Percentiles rank a stretch among this genome's conserved stretches.
Evolutionary conservation across 2,888 invertebrate species (phyloP).

Genomic region (Hemicrepidius hirtus): DNA sequence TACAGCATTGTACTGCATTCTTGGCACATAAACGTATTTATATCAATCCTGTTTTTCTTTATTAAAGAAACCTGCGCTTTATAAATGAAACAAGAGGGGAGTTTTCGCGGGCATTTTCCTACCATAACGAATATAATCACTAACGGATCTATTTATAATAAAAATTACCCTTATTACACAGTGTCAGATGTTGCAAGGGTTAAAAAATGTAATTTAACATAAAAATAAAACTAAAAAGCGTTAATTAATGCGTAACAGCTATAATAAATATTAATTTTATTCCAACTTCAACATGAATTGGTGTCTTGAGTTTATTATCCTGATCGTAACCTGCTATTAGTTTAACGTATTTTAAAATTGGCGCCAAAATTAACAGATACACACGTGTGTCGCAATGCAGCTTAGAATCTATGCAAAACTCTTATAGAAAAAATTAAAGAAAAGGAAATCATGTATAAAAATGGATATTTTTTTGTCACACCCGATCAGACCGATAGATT

Average conservation of each 20-base stretch:
- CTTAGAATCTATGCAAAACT: no score
- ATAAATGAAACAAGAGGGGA: conserved; percentile 17
- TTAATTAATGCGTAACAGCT: neutral
- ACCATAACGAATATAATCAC: neutral
- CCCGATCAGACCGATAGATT: no score
- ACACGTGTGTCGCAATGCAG: no score
- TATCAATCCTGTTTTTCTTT: conserved; percentile 23
- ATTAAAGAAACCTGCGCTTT: neutral
- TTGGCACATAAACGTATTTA: neutral
- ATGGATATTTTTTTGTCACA: no score
- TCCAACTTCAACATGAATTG: neutral
- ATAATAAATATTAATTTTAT: conserved; percentile 1
- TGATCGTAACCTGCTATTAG: no score
- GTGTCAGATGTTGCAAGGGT: neutral
- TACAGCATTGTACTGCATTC: neutral
- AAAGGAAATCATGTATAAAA: no score
- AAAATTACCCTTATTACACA: conserved; percentile 10
- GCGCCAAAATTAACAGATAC: conserved; percentile 10
- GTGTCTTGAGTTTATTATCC: no score
- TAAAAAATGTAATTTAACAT: neutral
- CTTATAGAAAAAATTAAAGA: no score
- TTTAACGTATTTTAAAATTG: neutral
- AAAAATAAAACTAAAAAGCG: no score
- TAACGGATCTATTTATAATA: conserved; percentile 12
- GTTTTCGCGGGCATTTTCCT: conserved; percentile 34